Evolutionary conservation across 2,113 vertebrate genomes (phyloP), one percentile per base, ranked within the genome.

Genomic region (Maccullochella peelii): DNA sequence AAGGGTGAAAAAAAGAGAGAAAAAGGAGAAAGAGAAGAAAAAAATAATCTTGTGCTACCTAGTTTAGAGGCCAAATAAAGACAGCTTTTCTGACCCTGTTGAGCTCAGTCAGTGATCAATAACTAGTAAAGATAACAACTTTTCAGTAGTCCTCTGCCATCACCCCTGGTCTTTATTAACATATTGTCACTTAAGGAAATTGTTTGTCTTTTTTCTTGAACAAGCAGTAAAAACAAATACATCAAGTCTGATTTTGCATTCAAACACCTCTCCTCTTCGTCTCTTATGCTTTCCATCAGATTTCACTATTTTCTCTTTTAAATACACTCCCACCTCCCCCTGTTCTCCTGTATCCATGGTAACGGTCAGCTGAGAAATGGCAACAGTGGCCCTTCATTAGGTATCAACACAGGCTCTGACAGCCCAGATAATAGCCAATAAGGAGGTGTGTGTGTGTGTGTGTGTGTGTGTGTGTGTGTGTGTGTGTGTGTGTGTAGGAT

Each of bases 401-500:
- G 96, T 97, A 98, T 97, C 94, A 96, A 97, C 96, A 97, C 94
- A 95, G 95, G 93, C 94, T 93, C 96, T 95, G 97, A 97, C 97
- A 97, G 97, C 95, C 96, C 95, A 97, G 97, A 98, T 99, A 99
- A 99, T 98, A 96, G 97, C 97, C 96, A 98, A 97, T 97, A 98
- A 98, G 96, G 94, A 75, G 73, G 44, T 62, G 83, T 83, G 85
- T 72, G 61, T 18, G 69, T 79, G 73, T 73, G 77, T 81, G 78
- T 88, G 85, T 84, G 73, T 82, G 30, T 88, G 72, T 80, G n/a
- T 11, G 27, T 57, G 79, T 77, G 73, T 27, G 81, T 86, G 80
- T 65, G 71, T 63, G 79, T 75, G 67, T 59, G 44, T 52, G 49
- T 52, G 63, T 57, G 15, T 25, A 61, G 36, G 80, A n/a, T 40